These are phyloP conservation scores for Notocelia uddmanniana DNA, from an alignment of 2,888 invertebrate species.

Conservation along the genomic window DNA sequence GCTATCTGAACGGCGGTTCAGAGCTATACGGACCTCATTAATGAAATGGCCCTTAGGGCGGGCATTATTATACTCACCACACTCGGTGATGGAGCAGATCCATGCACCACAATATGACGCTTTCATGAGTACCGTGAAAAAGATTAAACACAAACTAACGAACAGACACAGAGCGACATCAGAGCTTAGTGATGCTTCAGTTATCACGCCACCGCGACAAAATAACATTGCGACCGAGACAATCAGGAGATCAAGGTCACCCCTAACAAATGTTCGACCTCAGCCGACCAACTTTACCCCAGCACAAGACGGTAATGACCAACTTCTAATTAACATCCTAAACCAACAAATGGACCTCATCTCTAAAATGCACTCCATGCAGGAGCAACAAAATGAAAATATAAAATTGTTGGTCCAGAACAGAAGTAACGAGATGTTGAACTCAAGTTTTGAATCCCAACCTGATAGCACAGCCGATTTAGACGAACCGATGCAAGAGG, in stretches of 20 bases:
- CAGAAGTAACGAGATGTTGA: not conserved
- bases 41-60: no score
- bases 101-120: conserved; percentile 4
- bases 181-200: not conserved
- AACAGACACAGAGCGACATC: no score
- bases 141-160: conserved; percentile 3
- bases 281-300: not conserved
- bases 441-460: not conserved
- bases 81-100: no score
- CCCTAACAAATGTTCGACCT: not conserved
- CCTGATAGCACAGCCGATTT: not conserved
- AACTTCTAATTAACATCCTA: conserved; percentile 2
- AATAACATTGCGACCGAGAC: not conserved
- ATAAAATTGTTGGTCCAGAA: not conserved
- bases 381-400: conserved; percentile 10
- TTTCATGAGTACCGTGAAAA: conserved; percentile 1
- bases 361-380: conserved; percentile 1
- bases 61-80: no score
- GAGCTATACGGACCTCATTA: no score
- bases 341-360: conserved; percentile 10
- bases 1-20: no score
- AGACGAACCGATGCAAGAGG: not conserved
- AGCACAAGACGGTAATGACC: conserved; percentile 1
- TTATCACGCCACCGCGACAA: not conserved
- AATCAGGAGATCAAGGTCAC: not conserved